phyloP scores from a whole-genome alignment of 2,113 vertebrate genomes.

The Morphnarchus princeps region DNA sequence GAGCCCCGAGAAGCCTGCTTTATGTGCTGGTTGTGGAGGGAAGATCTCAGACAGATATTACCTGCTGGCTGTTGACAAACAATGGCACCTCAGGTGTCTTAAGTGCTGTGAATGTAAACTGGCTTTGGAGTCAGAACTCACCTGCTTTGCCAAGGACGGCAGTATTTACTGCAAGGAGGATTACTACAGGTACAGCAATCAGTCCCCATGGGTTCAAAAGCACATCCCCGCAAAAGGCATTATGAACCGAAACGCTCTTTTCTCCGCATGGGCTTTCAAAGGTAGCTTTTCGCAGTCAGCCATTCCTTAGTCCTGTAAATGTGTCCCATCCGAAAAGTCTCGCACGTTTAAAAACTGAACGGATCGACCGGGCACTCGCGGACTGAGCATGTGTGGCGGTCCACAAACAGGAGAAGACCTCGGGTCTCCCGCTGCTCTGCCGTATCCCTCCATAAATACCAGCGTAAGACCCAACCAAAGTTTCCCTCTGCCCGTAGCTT shows the following conservation, averaged over 20 bases:
- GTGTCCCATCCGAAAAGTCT: neutral
- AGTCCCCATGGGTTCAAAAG: neutral
- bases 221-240: neutral
- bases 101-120: conserved; percentile 99
- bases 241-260: neutral
- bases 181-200: conserved; percentile 92
- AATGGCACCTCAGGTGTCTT: conserved; percentile 98
- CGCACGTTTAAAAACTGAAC: neutral
- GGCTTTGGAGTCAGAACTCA: conserved; percentile 96
- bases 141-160: conserved; percentile 99
- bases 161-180: conserved; percentile 99
- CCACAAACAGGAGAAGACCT: neutral
- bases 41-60: conserved; percentile 99
- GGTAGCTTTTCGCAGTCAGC: neutral
- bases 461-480: neutral
- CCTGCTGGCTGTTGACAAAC: conserved; percentile 98
- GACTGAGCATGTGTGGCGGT: neutral
- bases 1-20: conserved; percentile 96
- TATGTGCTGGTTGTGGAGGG: conserved; percentile 96
- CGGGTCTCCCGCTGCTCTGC: neutral
- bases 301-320: neutral
- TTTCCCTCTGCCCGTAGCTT: neutral
- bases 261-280: neutral
- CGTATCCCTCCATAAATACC: neutral
- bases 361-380: neutral